A percentile compares a stretch with the other conserved stretches of the same genome.
Evolutionary conservation across 2,797 vertebrate species (phyloP).

Genomic region (Phrynocephalus vlangalii): DNA sequence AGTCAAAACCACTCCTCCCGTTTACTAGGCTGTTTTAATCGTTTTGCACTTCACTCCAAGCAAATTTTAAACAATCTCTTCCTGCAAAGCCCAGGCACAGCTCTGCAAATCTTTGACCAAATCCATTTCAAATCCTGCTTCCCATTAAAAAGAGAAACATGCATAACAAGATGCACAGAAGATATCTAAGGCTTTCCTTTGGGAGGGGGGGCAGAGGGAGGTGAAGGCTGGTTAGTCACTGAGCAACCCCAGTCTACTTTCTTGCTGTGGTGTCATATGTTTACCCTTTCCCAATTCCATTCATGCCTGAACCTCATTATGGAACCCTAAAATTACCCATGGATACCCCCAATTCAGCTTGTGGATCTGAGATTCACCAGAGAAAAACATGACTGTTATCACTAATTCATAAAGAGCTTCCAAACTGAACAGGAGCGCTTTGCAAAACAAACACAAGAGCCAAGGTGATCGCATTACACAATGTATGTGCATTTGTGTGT

Average conservation of each 20-base stretch:
- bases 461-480: not conserved
- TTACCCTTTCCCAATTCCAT: not conserved
- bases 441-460: conserved; percentile 1
- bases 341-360: not conserved
- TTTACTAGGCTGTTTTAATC: conserved; percentile 34
- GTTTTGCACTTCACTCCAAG: not conserved
- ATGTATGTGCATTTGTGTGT: not conserved
- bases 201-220: too few relatives aligned
- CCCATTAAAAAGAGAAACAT: conserved; percentile 52
- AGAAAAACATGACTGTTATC: not conserved
- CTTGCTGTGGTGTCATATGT: not conserved
- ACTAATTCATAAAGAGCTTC: conserved; percentile 13
- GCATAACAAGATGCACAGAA: conserved; percentile 43
- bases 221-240: fast-evolving
- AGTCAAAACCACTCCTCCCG: not conserved
- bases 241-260: not conserved
- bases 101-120: conserved; percentile 16
- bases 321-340: conserved; percentile 5
- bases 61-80: conserved; percentile 21
- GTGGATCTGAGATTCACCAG: not conserved
- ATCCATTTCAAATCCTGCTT: conserved; percentile 30
- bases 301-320: not conserved
- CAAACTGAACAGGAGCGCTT: conserved; percentile 2
- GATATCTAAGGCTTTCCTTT: conserved; percentile 39
- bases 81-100: conserved; percentile 31